phyloP scores from a whole-genome alignment of 2,888 invertebrate genomes.

The Ametastegia equiseti region DNA sequence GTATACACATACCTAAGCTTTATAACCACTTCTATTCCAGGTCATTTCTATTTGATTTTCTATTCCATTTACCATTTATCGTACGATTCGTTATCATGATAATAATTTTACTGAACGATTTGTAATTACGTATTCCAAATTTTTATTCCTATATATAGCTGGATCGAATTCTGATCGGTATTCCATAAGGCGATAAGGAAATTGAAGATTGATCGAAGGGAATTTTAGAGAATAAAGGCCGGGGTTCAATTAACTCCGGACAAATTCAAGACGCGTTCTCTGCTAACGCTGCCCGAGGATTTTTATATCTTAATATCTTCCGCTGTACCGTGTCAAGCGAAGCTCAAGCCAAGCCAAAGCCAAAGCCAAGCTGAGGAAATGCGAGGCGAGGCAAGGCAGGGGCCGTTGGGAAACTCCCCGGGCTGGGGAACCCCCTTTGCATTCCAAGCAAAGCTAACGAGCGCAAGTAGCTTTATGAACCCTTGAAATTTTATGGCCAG shows the following conservation, averaged over 20 bases:
- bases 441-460: conserved; percentile 55
- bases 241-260: conserved; percentile 16
- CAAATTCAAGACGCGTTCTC: conserved; percentile 35
- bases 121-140: too few relatives aligned
- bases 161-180: conserved; percentile 12
- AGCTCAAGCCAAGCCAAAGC: neutral
- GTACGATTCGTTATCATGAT: too few relatives aligned
- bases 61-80: too few relatives aligned
- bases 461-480: conserved; percentile 58
- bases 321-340: conserved; percentile 23
- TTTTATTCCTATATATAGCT: neutral
- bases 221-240: neutral
- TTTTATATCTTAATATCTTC: conserved; percentile 43
- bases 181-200: conserved; percentile 9
- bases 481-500: conserved; percentile 54
- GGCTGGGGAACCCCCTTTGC: conserved; percentile 48
- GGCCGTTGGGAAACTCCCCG: conserved; percentile 2
- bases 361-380: neutral
- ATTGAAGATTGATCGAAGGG: conserved; percentile 4
- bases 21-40: neutral
- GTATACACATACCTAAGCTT: neutral
- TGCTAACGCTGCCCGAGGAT: conserved; percentile 8
- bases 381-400: conserved; percentile 1
- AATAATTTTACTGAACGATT: too few relatives aligned
- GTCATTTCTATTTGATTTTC: too few relatives aligned